These are phyloP conservation scores for Euwallacea fornicatus DNA, from an alignment of 1,140 invertebrate species.

Conservation along the genomic window DNA sequence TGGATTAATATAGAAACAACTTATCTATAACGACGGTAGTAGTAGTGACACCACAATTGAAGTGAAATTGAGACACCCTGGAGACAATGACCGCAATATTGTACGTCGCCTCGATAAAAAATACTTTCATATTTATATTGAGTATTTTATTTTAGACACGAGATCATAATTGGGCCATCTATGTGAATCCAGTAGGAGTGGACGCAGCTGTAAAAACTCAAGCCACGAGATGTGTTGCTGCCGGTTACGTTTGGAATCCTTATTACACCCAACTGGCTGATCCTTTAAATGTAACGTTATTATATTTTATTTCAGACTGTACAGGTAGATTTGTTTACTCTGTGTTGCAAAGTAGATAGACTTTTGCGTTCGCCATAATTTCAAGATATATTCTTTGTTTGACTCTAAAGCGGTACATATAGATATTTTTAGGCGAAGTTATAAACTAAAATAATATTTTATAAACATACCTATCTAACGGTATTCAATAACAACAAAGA, in stretches of 20 bases:
- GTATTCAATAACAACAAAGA: no score
- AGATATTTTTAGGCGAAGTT: no score
- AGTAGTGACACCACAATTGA: constrained; percentile 88
- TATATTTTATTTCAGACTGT: no score
- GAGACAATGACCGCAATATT: constrained; percentile 77
- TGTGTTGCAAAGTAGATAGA: no score
- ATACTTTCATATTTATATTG: neutral
- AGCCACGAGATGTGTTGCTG: constrained; percentile 81
- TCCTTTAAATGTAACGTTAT: constrained; percentile 72
- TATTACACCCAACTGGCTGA: constrained; percentile 88
- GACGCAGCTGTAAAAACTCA: constrained; percentile 83
- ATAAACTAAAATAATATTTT: no score
- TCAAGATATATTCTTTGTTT: no score
- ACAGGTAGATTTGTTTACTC: no score
- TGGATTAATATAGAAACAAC: constrained; percentile 68
- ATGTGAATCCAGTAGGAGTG: constrained; percentile 90
- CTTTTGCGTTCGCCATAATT: no score
- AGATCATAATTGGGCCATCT: constrained; percentile 90
- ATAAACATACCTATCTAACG: no score
- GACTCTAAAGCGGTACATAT: no score
- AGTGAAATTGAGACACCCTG: constrained; percentile 82
- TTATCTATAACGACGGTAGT: constrained; percentile 83
- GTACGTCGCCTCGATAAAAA: constrained; percentile 56
- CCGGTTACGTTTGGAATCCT: constrained; percentile 92
- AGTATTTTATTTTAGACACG: constrained; percentile 61